These are phyloP conservation scores for Conopomorpha cramerella DNA, from an alignment of 1,140 invertebrate species.

Conservation along the genomic window DNA sequence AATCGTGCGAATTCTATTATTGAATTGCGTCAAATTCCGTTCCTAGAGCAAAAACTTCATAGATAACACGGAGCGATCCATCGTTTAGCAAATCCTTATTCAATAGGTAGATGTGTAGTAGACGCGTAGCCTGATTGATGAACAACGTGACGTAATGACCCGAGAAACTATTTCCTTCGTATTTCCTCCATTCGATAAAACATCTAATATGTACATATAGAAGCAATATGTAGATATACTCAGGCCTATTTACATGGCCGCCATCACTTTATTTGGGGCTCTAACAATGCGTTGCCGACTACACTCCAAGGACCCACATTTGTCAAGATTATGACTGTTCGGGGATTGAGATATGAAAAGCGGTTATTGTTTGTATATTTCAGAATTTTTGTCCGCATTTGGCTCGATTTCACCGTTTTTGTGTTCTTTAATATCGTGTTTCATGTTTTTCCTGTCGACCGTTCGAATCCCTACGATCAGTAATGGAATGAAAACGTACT, in stretches of 20 bases:
- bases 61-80: too few relatives aligned
- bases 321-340: constrained; percentile 54
- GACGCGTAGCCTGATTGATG: constrained; percentile 35
- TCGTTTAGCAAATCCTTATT: too few relatives aligned
- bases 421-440: too few relatives aligned
- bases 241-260: constrained; percentile 50
- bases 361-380: constrained; percentile 55
- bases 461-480: too few relatives aligned
- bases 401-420: constrained; percentile 18
- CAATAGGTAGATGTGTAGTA: too few relatives aligned
- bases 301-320: constrained; percentile 52
- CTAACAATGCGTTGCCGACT: constrained; percentile 48
- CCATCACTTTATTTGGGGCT: constrained; percentile 50
- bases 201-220: constrained; percentile 55
- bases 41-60: too few relatives aligned
- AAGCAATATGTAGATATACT: too few relatives aligned
- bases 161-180: constrained; percentile 54
- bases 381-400: too few relatives aligned
- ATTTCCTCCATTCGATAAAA: constrained; percentile 58
- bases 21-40: too few relatives aligned
- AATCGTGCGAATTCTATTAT: too few relatives aligned
- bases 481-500: too few relatives aligned
- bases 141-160: constrained; percentile 47
- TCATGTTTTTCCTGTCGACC: too few relatives aligned
- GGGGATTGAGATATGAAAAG: constrained; percentile 52